Base-by-base conservation (phyloP, 64 coral and sea anemone genomes). In the Stylophora pistillata region DNA sequence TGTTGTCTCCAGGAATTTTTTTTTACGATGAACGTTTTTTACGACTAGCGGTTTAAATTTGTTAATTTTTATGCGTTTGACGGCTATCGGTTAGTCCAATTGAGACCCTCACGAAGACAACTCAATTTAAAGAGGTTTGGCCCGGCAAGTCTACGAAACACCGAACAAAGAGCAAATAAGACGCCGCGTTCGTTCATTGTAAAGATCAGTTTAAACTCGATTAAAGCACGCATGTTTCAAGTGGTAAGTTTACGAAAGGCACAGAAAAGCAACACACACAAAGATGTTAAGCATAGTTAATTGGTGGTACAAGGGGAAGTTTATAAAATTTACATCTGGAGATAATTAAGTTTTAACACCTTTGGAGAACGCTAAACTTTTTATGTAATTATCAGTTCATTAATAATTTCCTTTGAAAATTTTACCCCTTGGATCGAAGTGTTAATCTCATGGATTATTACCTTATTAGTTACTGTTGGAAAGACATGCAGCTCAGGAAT, bases 351-450 rank as follows among this genome's bases (percentile, higher is more conserved):
- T 53, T 64, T n/a, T 23, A 21, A 58, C 78, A 82, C 78, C 78
- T 20, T 63, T 41, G 78, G 73, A 56, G 75, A 20, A 78, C 75
- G 30, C 12, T 78, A 78, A 84, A 65, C 23, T 20, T 65, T 47
- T 84, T 33, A 84, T 53, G 80, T 23, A 84, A 84, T 84, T 84
- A 69, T 69, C 80, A 53, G 61, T 34, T 82, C 60, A 84, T 84
- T 84, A 84, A 81, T 65, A 47, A 47, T 82, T 64, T 10, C 28
- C 61, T 34, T 58, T 6, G 14, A 26, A 47, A 16, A 31, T 28
- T 69, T 84, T 84, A 84, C 61, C 80, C 80, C 80, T 84, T 70
- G 62, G 33, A 26, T 84, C 18, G 80, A 84, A 84, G 23, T 84
- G 61, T 5, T 84, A 28, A 84, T 69, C 60, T 70, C 37, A 21